A percentile compares a stretch with the other conserved stretches of the same genome.
phyloP scores from a whole-genome alignment of 1,140 invertebrate genomes.

The Pseudomyrmex gracilis region DNA sequence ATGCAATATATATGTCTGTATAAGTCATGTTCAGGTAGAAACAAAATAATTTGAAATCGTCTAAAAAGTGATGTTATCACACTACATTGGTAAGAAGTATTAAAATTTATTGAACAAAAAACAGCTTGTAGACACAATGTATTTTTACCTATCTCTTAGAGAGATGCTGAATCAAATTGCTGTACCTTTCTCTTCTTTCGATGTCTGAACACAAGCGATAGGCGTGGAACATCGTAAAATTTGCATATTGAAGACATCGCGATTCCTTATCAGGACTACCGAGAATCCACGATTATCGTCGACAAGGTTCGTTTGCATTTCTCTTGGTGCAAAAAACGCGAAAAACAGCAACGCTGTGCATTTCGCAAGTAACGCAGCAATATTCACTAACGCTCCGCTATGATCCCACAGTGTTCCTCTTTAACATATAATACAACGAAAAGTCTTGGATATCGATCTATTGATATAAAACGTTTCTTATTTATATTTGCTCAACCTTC shows the following conservation, averaged over 20 bases:
- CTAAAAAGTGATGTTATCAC: too few relatives aligned
- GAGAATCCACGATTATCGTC: constrained; percentile 55
- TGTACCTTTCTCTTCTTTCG: not conserved
- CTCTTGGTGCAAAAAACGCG: not conserved
- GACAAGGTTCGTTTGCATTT: constrained; percentile 60
- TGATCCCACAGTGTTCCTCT: not conserved
- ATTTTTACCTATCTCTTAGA: not conserved
- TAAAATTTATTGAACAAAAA: too few relatives aligned
- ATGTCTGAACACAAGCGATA: constrained; percentile 27
- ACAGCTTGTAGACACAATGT: not conserved
- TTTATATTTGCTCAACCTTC: constrained; percentile 11
- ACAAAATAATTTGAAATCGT: too few relatives aligned
- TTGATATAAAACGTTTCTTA: constrained; percentile 1
- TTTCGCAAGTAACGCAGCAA: constrained; percentile 9
- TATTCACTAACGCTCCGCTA: not conserved
- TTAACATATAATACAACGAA: not conserved
- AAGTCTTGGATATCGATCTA: not conserved
- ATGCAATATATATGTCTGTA: too few relatives aligned
- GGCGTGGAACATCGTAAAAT: constrained; percentile 52
- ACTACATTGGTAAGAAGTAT: too few relatives aligned
- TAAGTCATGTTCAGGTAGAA: too few relatives aligned
- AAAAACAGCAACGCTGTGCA: constrained; percentile 16
- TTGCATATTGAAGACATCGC: constrained; percentile 64
- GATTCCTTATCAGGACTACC: constrained; percentile 60
- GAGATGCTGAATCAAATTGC: not conserved